phyloP scores from a whole-genome alignment of 2,888 invertebrate genomes.

The Thalpophila matura region DNA sequence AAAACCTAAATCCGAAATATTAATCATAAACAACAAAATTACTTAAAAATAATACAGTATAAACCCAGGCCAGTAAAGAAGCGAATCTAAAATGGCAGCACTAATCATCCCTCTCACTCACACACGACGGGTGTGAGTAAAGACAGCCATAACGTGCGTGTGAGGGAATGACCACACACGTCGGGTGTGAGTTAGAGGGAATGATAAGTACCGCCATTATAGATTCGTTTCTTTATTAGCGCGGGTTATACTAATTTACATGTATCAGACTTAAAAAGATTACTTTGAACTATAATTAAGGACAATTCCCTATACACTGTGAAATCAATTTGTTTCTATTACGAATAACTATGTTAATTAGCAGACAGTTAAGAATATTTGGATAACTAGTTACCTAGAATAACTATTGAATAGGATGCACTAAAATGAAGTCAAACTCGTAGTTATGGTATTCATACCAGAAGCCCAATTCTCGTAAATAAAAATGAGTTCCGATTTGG shows the following conservation, averaged over 20 bases:
- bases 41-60: conserved; percentile 30
- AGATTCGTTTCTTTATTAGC: too few relatives aligned
- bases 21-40: conserved; percentile 10
- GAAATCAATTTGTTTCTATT: conserved; percentile 34
- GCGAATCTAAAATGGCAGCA: too few relatives aligned
- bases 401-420: neutral
- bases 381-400: conserved; percentile 31
- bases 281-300: conserved; percentile 12
- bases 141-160: too few relatives aligned
- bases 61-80: too few relatives aligned
- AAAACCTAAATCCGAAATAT: neutral
- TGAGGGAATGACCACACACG: too few relatives aligned
- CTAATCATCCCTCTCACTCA: too few relatives aligned
- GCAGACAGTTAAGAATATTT: conserved; percentile 23
- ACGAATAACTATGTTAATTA: conserved; percentile 19
- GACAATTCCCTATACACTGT: conserved; percentile 34
- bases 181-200: too few relatives aligned
- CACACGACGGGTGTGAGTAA: too few relatives aligned
- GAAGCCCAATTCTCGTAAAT: too few relatives aligned
- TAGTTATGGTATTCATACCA: neutral
- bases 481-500: too few relatives aligned
- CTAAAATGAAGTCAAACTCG: conserved; percentile 3
- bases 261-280: conserved; percentile 53
- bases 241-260: conserved; percentile 36
- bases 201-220: too few relatives aligned